These are phyloP conservation scores for Diorhabda carinulata DNA, from an alignment of 1,140 invertebrate species.

Conservation along the genomic window DNA sequence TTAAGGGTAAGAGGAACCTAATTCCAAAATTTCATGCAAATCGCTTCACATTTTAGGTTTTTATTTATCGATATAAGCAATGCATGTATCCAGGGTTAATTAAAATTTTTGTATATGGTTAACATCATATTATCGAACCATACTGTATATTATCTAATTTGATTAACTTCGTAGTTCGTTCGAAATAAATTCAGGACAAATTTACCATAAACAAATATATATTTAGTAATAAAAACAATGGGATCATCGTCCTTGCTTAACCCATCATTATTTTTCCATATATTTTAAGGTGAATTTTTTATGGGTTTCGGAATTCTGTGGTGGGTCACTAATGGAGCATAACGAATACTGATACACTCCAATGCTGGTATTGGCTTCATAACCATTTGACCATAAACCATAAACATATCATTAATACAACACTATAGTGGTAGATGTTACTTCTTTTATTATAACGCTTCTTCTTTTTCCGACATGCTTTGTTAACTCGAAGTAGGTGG, in stretches of 20 bases:
- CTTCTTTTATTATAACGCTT: conserved; percentile 8
- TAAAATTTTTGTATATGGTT: no score
- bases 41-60: no score
- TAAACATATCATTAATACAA: conserved; percentile 21
- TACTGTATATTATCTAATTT: no score
- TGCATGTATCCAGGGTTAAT: no score
- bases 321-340: conserved; percentile 18
- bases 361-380: conserved; percentile 21
- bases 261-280: conserved; percentile 13
- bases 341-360: conserved; percentile 21
- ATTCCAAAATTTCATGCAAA: no score
- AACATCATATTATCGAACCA: no score
- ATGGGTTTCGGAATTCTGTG: conserved; percentile 4
- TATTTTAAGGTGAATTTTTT: conserved; percentile 12
- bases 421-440: conserved; percentile 15
- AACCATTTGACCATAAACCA: conserved; percentile 22
- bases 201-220: no score
- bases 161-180: no score
- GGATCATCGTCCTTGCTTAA: conserved; percentile 6
- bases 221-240: no score
- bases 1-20: no score
- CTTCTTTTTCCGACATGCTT: conserved; percentile 15
- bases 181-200: no score
- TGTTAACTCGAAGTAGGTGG: conserved; percentile 20
- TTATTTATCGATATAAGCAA: no score